Evolutionary conservation across 2,888 invertebrate genomes (phyloP), one percentile per base, ranked within the genome.

Genomic region (Choreutis nemorana): DNA sequence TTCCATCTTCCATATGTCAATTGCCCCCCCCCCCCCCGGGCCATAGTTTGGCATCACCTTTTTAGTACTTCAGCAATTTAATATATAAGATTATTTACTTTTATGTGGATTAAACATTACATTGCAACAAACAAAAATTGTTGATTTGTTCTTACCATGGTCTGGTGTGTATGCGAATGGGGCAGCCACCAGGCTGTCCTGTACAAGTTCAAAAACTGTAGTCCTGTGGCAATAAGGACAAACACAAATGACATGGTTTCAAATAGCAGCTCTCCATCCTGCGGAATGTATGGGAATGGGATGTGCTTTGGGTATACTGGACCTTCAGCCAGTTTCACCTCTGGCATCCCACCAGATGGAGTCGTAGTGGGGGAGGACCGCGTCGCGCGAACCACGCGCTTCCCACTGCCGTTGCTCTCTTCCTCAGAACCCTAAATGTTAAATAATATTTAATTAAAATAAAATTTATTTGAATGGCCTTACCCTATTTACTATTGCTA

Each of bases 171-270:
- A 56, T 93, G 89, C 0, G 96, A 94, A 56, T 97, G 89, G 1
- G 96, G 94, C 29, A 97, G 66, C 98, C 98, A 99, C 96, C 97
- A 99, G 8, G 94, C 90, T 2, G 95, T 96, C 44, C 94, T 86
- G 57, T 98, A 98, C 20, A 98, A 82, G 73, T 98, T 95, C 23
- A 98, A 81, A 57, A 96, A 94, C 71, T 99, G 98, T 31, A 97
- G 81, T 30, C 87, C 88, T 12, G 92, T 87, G 0, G 90, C 87
- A 23, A 90, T 82, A 14, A 89, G 64, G 1, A 89, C 89, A 56
- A 92, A 93, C 7, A 89, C 66, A 59, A 95, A 89, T 57, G 94
- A 88, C 51, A 95, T 83, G 2, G 86, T 72, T 67, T 97, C 97
- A 73, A 95, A 97, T 29, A 88, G 77, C 26, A 97, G 60, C 42